phyloP scores from a whole-genome alignment of 2,113 vertebrate species.

The Neolamprologus sp. region DNA sequence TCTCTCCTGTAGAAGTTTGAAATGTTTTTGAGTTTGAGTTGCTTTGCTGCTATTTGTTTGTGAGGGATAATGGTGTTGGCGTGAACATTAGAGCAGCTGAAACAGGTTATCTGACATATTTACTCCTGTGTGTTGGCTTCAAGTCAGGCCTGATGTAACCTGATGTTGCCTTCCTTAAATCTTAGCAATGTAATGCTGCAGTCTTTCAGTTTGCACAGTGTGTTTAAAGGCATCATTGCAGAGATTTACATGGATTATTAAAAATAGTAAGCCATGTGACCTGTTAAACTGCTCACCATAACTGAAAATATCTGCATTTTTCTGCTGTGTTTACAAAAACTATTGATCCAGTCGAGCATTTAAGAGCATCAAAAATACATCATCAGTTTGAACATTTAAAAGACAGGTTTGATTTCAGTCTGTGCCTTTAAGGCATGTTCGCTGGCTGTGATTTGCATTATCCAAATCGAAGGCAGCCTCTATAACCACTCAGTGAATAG shows the following conservation, averaged over 20 bases:
- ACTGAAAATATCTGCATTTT: background rate
- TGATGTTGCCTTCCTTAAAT: background rate
- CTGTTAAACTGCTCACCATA: background rate
- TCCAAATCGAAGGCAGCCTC: background rate
- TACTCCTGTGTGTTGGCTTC: background rate
- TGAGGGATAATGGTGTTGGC: background rate
- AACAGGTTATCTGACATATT: background rate
- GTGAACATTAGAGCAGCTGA: background rate
- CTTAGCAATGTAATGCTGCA: background rate
- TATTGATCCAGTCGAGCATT: fast-evolving
- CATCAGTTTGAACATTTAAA: background rate
- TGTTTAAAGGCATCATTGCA: background rate
- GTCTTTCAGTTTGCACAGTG: background rate
- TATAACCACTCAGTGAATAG: background rate
- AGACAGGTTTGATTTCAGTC: background rate
- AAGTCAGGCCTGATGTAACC: background rate
- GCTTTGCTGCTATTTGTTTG: background rate
- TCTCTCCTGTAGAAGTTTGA: background rate
- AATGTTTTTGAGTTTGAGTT: fast-evolving
- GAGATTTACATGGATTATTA: background rate
- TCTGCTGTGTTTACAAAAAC: background rate
- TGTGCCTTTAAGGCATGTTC: background rate
- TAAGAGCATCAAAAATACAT: background rate
- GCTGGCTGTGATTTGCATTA: constrained; percentile 3
- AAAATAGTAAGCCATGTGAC: background rate